A percentile compares a stretch with the other conserved stretches of the same genome.
Conservation (phyloP, 2,888 invertebrate species). For the Argyresthia albistria region DNA sequence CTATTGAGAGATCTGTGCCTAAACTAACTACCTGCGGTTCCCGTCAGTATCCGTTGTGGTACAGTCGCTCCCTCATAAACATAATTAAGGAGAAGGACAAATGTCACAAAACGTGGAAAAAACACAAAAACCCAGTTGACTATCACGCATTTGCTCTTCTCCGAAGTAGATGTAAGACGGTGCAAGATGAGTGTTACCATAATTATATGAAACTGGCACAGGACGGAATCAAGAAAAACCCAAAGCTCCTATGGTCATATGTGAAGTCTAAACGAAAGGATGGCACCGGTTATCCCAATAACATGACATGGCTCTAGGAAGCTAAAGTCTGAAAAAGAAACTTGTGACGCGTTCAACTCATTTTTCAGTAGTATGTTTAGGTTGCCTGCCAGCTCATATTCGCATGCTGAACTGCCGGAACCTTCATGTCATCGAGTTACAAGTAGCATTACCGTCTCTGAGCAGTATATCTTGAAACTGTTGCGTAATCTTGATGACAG, state of each 20-base stretch:
- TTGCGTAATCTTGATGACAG: not conserved
- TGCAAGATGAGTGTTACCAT: no score
- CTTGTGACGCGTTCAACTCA: not conserved
- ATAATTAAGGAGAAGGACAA: no score
- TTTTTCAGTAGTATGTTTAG: not conserved
- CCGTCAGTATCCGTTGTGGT: no score
- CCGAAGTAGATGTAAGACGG: no score
- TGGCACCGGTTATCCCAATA: not conserved
- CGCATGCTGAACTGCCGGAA: not conserved
- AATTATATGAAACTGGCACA: not conserved
- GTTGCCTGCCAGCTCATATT: not conserved
- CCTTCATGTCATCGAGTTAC: not conserved
- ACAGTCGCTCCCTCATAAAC: no score
- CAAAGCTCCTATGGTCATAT: not conserved
- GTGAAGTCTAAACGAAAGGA: not conserved
- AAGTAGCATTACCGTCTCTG: not conserved
- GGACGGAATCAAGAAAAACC: not conserved
- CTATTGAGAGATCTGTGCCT: no score
- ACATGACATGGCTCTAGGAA: not conserved
- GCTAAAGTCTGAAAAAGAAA: not conserved
- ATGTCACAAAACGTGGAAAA: no score
- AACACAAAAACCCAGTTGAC: no score
- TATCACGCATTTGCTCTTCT: no score
- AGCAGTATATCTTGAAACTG: not conserved
- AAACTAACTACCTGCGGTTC: no score